These are phyloP conservation scores for Phalacrocorax aristotelis DNA, from an alignment of 2,113 vertebrate genomes.

Conservation along the genomic window DNA sequence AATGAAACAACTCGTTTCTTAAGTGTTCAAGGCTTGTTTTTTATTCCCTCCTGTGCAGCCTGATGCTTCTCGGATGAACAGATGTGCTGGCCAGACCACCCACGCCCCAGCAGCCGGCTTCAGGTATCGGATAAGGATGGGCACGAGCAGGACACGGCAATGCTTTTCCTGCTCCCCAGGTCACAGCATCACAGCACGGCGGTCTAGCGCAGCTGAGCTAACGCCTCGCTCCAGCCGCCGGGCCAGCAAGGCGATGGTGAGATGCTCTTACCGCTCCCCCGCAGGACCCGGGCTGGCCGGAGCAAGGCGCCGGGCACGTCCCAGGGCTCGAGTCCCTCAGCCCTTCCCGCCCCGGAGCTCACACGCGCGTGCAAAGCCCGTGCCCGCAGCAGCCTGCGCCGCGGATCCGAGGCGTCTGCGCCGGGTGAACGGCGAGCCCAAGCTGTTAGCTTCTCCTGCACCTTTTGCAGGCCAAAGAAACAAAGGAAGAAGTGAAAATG, in stretches of 20 bases:
- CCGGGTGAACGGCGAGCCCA: background rate
- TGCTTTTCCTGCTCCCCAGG: background rate
- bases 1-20: background rate
- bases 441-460: background rate
- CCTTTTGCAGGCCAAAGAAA: background rate
- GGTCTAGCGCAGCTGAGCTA: background rate
- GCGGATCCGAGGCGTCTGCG: background rate
- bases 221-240: rapidly evolving
- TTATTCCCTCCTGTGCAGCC: background rate
- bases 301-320: background rate
- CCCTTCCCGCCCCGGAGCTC: background rate
- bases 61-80: background rate
- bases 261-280: background rate
- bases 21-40: background rate
- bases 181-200: no score
- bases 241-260: rapidly evolving
- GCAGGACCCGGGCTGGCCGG: background rate
- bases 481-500: background rate
- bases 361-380: background rate
- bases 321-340: background rate
- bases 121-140: rapidly evolving
- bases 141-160: rapidly evolving
- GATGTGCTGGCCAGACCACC: background rate
- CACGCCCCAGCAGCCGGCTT: background rate
- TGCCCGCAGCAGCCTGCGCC: background rate